Conservation (phyloP, 2,113 vertebrate genomes). For the Rhabdornis inornatus region DNA sequence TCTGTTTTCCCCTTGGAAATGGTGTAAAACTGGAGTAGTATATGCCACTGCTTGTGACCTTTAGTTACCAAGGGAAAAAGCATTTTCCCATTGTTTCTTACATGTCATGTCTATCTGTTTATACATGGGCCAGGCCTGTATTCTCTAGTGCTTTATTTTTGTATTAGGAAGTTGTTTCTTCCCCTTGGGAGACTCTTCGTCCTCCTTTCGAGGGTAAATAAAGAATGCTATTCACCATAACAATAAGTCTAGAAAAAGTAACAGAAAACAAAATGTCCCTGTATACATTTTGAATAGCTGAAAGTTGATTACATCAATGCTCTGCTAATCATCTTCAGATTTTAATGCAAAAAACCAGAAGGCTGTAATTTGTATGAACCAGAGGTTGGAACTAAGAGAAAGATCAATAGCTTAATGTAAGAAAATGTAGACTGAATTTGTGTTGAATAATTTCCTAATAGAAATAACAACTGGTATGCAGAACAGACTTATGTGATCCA, state of each 20-base stretch:
- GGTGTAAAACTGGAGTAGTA: background rate
- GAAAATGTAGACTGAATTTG: background rate
- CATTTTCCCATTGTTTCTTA: background rate
- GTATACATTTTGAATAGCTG: background rate
- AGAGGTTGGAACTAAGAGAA: background rate
- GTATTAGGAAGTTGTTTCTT: background rate
- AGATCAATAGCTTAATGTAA: background rate
- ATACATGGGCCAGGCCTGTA: background rate
- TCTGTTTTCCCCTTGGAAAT: background rate
- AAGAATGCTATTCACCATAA: conserved; percentile 12
- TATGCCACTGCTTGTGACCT: background rate
- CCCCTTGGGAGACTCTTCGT: background rate
- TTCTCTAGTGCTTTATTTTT: background rate
- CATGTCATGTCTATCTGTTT: background rate
- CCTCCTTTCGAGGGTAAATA: background rate
- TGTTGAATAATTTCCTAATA: background rate
- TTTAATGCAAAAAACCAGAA: background rate
- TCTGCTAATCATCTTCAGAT: conserved; percentile 1
- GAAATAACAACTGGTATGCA: background rate
- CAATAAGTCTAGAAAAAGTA: conserved; percentile 1
- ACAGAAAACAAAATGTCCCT: conserved; percentile 10
- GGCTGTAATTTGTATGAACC: background rate
- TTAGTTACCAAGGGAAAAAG: background rate
- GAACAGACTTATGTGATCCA: background rate
- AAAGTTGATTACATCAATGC: background rate